Percentiles rank a stretch among this genome's conserved stretches.
These are phyloP conservation scores for Loris lydekkerianus DNA, from an alignment of 2,797 vertebrate species.

Conservation along the genomic window DNA sequence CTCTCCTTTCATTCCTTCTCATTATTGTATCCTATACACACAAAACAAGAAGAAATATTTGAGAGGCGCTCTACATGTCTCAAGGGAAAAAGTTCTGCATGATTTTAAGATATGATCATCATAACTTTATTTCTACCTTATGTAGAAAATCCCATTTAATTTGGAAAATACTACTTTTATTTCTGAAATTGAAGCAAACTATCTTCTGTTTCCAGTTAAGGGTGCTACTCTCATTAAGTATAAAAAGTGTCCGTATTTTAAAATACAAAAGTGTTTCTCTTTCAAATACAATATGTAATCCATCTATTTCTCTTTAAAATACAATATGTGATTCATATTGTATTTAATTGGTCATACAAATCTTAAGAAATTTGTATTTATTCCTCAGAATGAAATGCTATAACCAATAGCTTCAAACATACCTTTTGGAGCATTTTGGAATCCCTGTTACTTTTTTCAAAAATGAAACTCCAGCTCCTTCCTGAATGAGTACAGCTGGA, in stretches of 20 bases:
- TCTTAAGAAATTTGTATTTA: constrained; percentile 59
- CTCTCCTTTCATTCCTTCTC: constrained; percentile 29
- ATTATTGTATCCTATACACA: constrained; percentile 54
- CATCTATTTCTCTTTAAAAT: not conserved
- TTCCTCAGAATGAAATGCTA: constrained; percentile 63
- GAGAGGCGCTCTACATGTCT: not conserved
- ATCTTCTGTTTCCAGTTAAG: constrained; percentile 1
- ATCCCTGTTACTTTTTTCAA: not conserved
- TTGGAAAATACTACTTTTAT: constrained; percentile 28
- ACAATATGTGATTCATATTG: not conserved
- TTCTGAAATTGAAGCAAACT: constrained; percentile 61
- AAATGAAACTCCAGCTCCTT: constrained; percentile 29
- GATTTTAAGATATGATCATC: not conserved
- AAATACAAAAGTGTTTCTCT: too few species aligned
- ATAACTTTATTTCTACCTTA: constrained; percentile 31
- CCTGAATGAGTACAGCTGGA: constrained; percentile 36
- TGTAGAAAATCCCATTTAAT: constrained; percentile 20
- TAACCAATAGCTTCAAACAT: constrained; percentile 14
- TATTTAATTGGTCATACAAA: constrained; percentile 50
- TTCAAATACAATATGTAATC: not conserved
- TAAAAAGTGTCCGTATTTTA: not conserved
- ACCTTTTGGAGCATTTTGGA: constrained; percentile 42
- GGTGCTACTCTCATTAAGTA: not conserved
- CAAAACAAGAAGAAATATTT: constrained; percentile 58
- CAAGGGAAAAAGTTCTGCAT: constrained; percentile 41